phyloP scores from a whole-genome alignment of 2,797 vertebrate species.

The Falco peregrinus region DNA sequence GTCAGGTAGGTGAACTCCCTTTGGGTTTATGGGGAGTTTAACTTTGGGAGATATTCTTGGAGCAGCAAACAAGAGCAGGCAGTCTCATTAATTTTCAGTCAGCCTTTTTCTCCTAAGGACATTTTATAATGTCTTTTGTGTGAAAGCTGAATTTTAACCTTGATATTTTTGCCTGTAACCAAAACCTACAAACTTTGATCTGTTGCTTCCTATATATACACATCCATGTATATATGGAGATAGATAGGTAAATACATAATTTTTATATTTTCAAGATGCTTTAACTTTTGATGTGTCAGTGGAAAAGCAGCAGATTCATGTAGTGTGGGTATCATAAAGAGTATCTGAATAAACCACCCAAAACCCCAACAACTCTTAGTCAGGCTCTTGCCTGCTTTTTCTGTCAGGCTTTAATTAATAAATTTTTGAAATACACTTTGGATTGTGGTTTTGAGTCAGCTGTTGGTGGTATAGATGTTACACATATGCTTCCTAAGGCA shows the following conservation, averaged over 20 bases:
- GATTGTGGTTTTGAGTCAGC: background rate
- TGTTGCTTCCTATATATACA: background rate
- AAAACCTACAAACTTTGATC: background rate
- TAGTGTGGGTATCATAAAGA: background rate
- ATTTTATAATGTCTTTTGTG: background rate
- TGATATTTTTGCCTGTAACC: background rate
- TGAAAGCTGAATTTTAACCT: background rate
- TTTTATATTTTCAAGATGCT: background rate
- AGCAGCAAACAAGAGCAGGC: background rate
- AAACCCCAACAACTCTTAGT: background rate
- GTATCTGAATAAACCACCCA: background rate
- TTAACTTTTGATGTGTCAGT: background rate
- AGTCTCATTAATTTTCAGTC: background rate
- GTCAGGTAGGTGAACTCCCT: background rate
- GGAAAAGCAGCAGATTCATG: background rate
- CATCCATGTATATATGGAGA: rapidly evolving
- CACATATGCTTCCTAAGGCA: background rate
- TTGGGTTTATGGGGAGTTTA: background rate
- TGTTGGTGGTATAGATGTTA: background rate
- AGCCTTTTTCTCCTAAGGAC: background rate
- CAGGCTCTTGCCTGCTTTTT: background rate
- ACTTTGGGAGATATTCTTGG: background rate
- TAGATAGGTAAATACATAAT: background rate
- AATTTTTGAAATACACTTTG: background rate
- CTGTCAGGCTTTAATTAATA: conserved; percentile 14